Evolutionary conservation across 1,140 invertebrate species (phyloP).

Genomic region (Drosophila pachea): DNA sequence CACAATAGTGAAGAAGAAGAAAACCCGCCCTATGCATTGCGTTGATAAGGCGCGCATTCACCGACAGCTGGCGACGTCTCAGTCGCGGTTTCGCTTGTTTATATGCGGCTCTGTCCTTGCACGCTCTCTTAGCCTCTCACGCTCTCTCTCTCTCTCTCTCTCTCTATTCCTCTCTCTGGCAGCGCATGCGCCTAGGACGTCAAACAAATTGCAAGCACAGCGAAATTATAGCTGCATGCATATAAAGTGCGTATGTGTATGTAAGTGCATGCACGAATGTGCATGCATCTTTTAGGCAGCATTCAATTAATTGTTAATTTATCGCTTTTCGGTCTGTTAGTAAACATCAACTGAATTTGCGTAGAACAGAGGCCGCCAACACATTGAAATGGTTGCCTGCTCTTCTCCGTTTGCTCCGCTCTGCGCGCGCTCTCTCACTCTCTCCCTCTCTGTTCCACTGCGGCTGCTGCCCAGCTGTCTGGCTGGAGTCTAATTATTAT

Average conservation of each 20-base stretch:
- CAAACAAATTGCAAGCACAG: slow-evolving; percentile 14
- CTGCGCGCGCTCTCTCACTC: too few relatives aligned
- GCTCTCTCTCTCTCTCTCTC: not conserved
- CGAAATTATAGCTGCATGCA: not conserved
- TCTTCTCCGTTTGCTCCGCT: slow-evolving; percentile 3
- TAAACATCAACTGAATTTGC: too few relatives aligned
- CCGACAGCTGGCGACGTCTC: slow-evolving; percentile 42
- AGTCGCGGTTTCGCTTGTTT: slow-evolving; percentile 35
- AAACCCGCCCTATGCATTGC: slow-evolving; percentile 42
- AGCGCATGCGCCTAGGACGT: slow-evolving; percentile 41
- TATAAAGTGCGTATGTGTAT: not conserved
- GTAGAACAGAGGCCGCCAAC: too few relatives aligned
- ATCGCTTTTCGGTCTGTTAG: too few relatives aligned
- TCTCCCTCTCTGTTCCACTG: slow-evolving; percentile 41
- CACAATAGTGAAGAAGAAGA: slow-evolving; percentile 3
- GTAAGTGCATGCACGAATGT: not conserved
- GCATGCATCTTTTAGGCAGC: slow-evolving; percentile 42
- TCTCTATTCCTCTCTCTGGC: not conserved
- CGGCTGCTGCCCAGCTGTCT: slow-evolving; percentile 67
- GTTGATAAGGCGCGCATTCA: slow-evolving; percentile 44
- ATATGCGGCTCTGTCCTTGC: slow-evolving; percentile 6
- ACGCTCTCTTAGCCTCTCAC: not conserved
- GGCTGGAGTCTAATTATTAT: slow-evolving; percentile 47
- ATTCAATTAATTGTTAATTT: not conserved
- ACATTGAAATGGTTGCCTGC: not conserved